Conservation (phyloP, 2,797 vertebrate genomes). For the Liparis tanakae region DNA sequence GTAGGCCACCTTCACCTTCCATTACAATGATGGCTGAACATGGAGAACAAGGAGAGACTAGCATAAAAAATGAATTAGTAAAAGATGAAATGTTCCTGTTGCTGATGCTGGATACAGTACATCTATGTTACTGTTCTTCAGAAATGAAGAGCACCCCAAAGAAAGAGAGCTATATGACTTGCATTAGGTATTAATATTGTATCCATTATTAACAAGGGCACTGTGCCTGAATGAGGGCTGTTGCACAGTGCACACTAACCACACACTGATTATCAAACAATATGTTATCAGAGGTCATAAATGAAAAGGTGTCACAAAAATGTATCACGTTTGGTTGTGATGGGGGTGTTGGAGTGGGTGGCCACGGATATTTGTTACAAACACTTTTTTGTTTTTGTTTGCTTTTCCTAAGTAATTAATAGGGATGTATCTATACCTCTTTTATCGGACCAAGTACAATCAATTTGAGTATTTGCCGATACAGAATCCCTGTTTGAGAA, state of each 20-base stretch:
- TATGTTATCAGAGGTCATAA: neutral
- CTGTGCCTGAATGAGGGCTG: constrained; percentile 1
- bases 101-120: constrained; percentile 33
- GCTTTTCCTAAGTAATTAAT: too few species aligned
- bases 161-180: constrained; percentile 29
- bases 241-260: neutral
- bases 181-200: constrained; percentile 36
- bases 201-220: constrained; percentile 27
- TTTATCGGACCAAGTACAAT: too few species aligned
- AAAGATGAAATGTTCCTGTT: constrained; percentile 53
- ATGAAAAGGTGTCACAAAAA: constrained; percentile 2
- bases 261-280: constrained; percentile 2
- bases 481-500: neutral
- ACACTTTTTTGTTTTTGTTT: too few species aligned
- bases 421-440: too few species aligned
- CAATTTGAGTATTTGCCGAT: neutral
- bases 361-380: too few species aligned
- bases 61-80: constrained; percentile 73
- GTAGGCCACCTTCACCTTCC: constrained; percentile 81
- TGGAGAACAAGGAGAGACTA: constrained; percentile 54
- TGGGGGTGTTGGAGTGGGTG: too few species aligned
- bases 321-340: neutral
- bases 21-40: constrained; percentile 76
- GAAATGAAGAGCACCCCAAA: constrained; percentile 32
- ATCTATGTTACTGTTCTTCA: constrained; percentile 39